Evolutionary conservation across 2,797 vertebrate genomes (phyloP).

Genomic region (Margarornis squamiger): DNA sequence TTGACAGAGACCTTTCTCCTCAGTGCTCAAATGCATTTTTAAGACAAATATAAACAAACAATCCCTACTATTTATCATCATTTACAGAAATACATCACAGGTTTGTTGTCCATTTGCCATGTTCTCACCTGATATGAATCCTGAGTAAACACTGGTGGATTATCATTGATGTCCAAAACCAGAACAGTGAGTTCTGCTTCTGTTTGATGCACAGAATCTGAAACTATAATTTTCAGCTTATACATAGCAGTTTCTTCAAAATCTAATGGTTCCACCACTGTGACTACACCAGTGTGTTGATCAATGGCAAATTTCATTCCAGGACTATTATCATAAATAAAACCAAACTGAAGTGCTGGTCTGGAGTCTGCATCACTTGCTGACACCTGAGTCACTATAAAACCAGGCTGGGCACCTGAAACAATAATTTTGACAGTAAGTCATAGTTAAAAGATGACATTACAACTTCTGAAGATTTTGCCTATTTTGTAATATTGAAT

Average conservation of each 20-base stretch:
- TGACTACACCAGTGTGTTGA: conserved; percentile 80
- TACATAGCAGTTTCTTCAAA: conserved; percentile 82
- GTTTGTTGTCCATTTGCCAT: background rate
- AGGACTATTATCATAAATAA: conserved; percentile 73
- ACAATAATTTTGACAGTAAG: conserved; percentile 45
- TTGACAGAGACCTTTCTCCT: background rate
- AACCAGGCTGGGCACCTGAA: conserved; percentile 86
- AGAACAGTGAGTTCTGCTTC: conserved; percentile 78
- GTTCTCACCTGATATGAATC: conserved; percentile 87
- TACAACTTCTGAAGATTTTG: background rate
- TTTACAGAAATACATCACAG: background rate
- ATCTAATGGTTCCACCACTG: conserved; percentile 81
- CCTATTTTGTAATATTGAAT: background rate
- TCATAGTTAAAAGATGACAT: background rate
- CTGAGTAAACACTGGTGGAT: conserved; percentile 85
- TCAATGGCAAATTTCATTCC: conserved; percentile 84
- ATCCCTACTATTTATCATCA: background rate
- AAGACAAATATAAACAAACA: background rate
- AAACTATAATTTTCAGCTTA: conserved; percentile 78
- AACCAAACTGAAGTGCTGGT: conserved; percentile 84
- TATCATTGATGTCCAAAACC: conserved; percentile 90
- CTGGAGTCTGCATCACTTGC: conserved; percentile 86
- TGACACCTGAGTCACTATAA: conserved; percentile 80
- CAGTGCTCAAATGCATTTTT: background rate
- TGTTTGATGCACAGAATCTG: conserved; percentile 85